Percentiles rank a stretch among this genome's conserved stretches.
These are phyloP conservation scores for Euplagia quadripunctaria DNA, from an alignment of 2,888 invertebrate species.

Conservation along the genomic window DNA sequence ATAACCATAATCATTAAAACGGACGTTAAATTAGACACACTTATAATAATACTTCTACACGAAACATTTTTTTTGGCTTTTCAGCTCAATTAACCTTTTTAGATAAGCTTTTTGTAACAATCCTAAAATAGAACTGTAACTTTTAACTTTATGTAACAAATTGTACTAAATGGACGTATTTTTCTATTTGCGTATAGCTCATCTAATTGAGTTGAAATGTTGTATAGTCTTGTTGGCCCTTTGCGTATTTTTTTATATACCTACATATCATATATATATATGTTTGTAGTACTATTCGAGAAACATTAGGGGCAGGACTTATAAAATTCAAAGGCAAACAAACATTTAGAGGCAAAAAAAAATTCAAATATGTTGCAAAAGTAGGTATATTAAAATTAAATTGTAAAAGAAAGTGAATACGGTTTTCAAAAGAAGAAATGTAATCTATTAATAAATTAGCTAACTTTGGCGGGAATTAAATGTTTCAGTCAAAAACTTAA, in stretches of 20 bases:
- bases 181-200: not conserved
- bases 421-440: no score
- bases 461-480: no score
- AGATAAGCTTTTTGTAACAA: not conserved
- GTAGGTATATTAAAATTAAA: no score
- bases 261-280: no score
- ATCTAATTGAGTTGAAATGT: not conserved
- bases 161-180: not conserved
- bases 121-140: not conserved
- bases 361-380: not conserved
- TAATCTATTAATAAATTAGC: not conserved
- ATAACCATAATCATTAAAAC: no score
- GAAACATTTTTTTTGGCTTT: not conserved
- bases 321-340: no score
- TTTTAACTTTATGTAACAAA: not conserved
- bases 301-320: no score
- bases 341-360: not conserved
- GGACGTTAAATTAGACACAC: no score
- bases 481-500: no score
- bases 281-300: no score
- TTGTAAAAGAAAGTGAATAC: no score
- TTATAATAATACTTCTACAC: not conserved
- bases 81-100: not conserved
- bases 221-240: not conserved
- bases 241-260: no score